Evolutionary conservation across 1,140 invertebrate genomes (phyloP), one percentile per base, ranked within the genome.

Genomic region (Gerris buenoi): DNA sequence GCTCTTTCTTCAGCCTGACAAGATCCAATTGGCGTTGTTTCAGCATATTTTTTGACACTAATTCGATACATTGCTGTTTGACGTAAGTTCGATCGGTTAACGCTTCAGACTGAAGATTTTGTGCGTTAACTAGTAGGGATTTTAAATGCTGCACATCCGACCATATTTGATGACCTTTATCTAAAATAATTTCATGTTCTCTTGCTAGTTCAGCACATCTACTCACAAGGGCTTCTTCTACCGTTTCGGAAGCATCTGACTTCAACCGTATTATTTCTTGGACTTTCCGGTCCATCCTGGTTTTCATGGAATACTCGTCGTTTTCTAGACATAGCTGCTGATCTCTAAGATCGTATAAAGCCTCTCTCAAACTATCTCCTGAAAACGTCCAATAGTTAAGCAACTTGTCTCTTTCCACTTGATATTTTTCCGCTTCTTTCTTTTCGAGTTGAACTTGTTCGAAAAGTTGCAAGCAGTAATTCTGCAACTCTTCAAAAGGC

Each of bases 401-500:
- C 58, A 60, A 22, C 58, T 60, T 60, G 23, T 25, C 58, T 25
- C 23, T 60, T 60, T 60, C 58, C 15, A 60, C 3, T 22, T 60
- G 5, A 22, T 60, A 60, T 22, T 22, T 3, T 60, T 60, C 23
- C 3, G 15, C 15, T 60, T 22, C 15, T 60, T 60, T 5, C 23
- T 60, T 60, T 60, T 60, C 58, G 10, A 14, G 10, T 60, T 5
- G 3, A 13, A 22, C 23, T 60, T 60, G 10, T 60, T 60, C 58
- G 23, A 22, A 25, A 60, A 60, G 5, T 22, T 22, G 58, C 10
- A 60, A 3, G 5, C 15, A 15, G 23, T 13, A 60, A 22, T 22
- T 60, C 23, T 60, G 58, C 15, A 60, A 22, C 58, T 60, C 5
- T 60, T 60, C 58, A 60, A 60, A 60, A 25, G 58, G 23, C 58